Percentiles rank a stretch among this genome's conserved stretches.
These are phyloP conservation scores for Upupa epops DNA, from an alignment of 2,113 vertebrate species.

Conservation along the genomic window DNA sequence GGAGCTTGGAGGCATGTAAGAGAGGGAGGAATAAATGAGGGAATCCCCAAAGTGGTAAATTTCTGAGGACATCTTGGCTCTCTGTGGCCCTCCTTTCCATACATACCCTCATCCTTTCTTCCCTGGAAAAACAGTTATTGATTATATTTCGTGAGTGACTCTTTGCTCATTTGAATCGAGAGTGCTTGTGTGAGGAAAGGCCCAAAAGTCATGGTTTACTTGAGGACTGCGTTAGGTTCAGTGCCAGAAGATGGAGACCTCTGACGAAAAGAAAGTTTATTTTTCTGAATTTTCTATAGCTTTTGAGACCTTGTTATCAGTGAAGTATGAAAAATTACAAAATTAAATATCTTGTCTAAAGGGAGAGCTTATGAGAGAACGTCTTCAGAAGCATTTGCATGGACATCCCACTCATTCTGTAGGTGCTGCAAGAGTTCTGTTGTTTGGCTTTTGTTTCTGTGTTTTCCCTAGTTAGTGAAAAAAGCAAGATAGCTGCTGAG, in stretches of 20 bases:
- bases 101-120: not conserved
- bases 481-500: no score
- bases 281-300: not conserved
- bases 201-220: not conserved
- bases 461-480: not conserved
- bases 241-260: not conserved
- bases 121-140: not conserved
- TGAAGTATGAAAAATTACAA: not conserved
- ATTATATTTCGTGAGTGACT: not conserved
- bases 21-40: not conserved
- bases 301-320: not conserved
- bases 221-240: not conserved
- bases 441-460: not conserved
- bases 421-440: not conserved
- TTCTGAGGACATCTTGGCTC: no score
- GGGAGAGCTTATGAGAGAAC: rapidly evolving
- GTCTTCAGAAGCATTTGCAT: not conserved
- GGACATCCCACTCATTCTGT: not conserved
- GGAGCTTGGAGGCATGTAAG: not conserved
- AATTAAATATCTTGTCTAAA: not conserved
- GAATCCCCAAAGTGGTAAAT: not conserved
- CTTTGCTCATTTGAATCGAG: not conserved
- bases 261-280: not conserved
- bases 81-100: not conserved
- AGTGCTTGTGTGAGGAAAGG: not conserved